Percentiles rank a stretch among this genome's conserved stretches.
Evolutionary conservation across 2,113 vertebrate genomes (phyloP).

Genomic region (Deroptyus accipitrinus): DNA sequence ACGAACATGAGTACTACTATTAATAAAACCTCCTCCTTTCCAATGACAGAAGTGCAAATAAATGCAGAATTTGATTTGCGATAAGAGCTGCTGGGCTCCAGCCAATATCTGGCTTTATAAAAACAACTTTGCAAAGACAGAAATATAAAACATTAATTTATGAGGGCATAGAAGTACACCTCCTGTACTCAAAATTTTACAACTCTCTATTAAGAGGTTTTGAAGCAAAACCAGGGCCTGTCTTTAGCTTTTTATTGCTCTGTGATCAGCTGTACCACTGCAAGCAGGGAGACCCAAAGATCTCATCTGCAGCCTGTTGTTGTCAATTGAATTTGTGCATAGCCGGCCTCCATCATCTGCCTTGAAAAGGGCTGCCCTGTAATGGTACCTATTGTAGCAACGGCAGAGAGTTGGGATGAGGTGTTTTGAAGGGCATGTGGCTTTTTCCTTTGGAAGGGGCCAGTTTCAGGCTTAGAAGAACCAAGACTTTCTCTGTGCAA

Average conservation of each 20-base stretch:
- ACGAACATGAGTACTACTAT: constrained; percentile 1
- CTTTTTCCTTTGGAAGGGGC: neutral
- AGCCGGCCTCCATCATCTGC: neutral
- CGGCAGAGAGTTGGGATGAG: neutral
- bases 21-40: constrained; percentile 35
- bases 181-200: neutral
- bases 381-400: accelerated
- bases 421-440: neutral
- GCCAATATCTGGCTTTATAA: neutral
- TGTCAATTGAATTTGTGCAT: neutral
- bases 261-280: neutral
- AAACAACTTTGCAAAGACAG: neutral
- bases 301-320: neutral
- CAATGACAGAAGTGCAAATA: neutral
- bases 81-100: neutral
- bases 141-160: neutral
- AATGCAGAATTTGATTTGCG: neutral
- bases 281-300: neutral
- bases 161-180: neutral
- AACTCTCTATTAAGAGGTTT: neutral
- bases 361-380: neutral
- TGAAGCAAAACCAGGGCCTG: neutral
- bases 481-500: neutral
- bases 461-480: neutral
- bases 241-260: neutral